Base-by-base conservation (phyloP, 2,888 invertebrate species). In the Phalera bucephala region DNA sequence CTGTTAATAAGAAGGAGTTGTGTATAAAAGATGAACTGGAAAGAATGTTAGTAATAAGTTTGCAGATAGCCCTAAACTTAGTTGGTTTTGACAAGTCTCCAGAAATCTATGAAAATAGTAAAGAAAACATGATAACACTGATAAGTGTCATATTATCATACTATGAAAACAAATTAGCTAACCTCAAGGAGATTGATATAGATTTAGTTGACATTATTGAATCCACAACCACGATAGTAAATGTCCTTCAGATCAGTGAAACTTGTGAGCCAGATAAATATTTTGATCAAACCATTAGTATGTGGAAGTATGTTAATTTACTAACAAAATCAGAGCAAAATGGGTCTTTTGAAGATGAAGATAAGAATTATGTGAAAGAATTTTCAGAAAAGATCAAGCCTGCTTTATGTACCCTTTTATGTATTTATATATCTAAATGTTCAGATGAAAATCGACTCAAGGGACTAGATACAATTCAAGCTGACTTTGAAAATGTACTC, bases 201-300 rank as follows among this genome's bases (percentile, higher is more conserved):
- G 86, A 85, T 48, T 60, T 87, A 14, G 62, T 80, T 1, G 82
- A 85, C 39, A 68, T 88, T 25, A 56, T 87, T 8, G 83, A 85
- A 17, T 80, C 82, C 2, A 70, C 71, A 11, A 75, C 64, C 10
- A 72, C 79, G 7, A 75, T 87, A 34, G 52, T 79, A 0, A 68
- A 55, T 25, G 64, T 62, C 3, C 45, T 86, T n/a, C 53, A 74
- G 29, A 48, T 78, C 1, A 66, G 66, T 37, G 59, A 68, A 17
- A 52, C 52, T 4, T 69, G 74, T 40, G 60, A 67, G 1, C 66
- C 73, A 1, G 70, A 77, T 2, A 67, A 70, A 36, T 86, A 75
- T 45, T 79, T 85, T 33, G 50, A 58, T n/a, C 72, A 70, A 3
- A 69, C 74, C 29, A 78, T 71, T 32, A 80, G 56, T 20, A 80